A percentile compares a stretch with the other conserved stretches of the same genome.
phyloP scores from a whole-genome alignment of 1,140 invertebrate species.

The Drosophila arawakana region DNA sequence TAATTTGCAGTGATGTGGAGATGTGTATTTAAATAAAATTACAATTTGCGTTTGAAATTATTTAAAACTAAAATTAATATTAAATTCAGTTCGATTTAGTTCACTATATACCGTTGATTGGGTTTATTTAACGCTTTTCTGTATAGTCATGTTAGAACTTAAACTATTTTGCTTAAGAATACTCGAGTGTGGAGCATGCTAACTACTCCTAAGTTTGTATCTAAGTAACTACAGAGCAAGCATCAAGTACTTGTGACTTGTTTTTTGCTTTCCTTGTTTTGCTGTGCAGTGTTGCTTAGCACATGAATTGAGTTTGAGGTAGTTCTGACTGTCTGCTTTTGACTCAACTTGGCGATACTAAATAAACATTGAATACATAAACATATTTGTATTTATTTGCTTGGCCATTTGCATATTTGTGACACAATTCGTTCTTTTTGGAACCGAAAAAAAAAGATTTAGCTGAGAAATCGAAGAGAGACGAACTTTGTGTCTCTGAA shows the following conservation, averaged over 20 bases:
- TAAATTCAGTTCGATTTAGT: no score
- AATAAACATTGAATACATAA: slow-evolving; percentile 45
- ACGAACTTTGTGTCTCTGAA: slow-evolving; percentile 10
- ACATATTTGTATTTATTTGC: slow-evolving; percentile 19
- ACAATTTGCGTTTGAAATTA: no score
- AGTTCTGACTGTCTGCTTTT: neutral
- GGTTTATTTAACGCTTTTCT: neutral
- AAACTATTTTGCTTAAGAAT: slow-evolving; percentile 3
- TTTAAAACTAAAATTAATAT: no score
- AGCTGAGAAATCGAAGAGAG: neutral
- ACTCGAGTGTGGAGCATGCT: neutral
- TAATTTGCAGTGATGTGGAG: no score
- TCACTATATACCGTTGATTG: neutral
- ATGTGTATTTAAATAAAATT: no score
- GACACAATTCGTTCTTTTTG: slow-evolving; percentile 15
- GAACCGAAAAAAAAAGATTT: neutral
- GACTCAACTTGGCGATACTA: slow-evolving; percentile 20
- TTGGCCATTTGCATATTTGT: slow-evolving; percentile 49
- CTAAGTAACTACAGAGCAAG: slow-evolving; percentile 18
- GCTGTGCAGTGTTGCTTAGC: slow-evolving; percentile 25
- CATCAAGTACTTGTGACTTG: neutral
- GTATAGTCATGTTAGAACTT: neutral
- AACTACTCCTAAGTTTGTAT: neutral
- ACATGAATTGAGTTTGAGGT: neutral
- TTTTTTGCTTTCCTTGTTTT: neutral